Percentiles rank a stretch among this genome's conserved stretches.
Evolutionary conservation across 1,140 invertebrate genomes (phyloP).

Genomic region (Pseudomyrmex sp.): DNA sequence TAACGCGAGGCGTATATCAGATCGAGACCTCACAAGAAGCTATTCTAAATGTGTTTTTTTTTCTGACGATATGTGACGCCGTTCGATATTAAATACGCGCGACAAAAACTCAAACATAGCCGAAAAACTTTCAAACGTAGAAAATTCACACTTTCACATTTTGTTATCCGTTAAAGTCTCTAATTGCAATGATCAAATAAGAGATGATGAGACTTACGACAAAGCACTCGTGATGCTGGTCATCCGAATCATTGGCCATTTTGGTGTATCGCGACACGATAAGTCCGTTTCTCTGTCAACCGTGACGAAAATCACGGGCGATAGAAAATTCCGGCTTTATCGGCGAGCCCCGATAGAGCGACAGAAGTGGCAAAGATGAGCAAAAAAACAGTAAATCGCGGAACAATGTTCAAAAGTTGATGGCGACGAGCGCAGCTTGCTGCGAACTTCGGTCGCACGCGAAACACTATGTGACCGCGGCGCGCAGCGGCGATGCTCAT

Average conservation of each 20-base stretch:
- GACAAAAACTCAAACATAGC: no score
- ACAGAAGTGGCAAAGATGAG: neutral
- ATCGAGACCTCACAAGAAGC: neutral
- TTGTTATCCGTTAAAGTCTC: neutral
- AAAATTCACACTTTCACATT: no score
- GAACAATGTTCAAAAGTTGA: constrained; percentile 40
- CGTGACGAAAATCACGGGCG: constrained; percentile 9
- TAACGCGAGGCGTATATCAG: neutral
- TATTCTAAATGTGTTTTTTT: neutral
- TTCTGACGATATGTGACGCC: no score
- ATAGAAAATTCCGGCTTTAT: neutral
- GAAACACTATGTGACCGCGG: constrained; percentile 33
- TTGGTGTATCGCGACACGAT: constrained; percentile 2
- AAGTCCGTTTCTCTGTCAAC: neutral
- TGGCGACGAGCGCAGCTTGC: neutral
- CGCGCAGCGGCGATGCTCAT: constrained; percentile 50
- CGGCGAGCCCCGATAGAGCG: neutral
- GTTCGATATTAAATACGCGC: no score
- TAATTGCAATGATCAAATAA: constrained; percentile 31
- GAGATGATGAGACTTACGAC: constrained; percentile 44
- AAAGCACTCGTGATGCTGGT: constrained; percentile 30
- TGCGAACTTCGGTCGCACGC: constrained; percentile 55
- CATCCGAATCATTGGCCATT: constrained; percentile 35
- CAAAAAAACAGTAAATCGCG: neutral
- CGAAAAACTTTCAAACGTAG: no score